Base-by-base conservation (phyloP, 2,888 invertebrate species). In the Apamea monoglypha region DNA sequence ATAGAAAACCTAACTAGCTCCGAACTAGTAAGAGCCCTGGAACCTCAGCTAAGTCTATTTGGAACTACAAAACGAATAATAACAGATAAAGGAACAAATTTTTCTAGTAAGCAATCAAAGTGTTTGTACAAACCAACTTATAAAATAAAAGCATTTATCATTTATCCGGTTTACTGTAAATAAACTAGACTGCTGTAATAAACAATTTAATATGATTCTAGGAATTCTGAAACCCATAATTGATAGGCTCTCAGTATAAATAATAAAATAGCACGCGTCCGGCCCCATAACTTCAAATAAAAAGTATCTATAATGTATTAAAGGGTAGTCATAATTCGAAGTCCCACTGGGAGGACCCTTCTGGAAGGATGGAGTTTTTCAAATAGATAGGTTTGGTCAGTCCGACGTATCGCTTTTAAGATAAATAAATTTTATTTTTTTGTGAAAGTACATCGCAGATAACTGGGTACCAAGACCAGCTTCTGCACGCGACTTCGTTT, bases 251-350 rank as follows among this genome's bases (percentile, higher is more conserved):
- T 2, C 2, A 80, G 14, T 8, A 56, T 74, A n/a, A 69, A 81
- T 81, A 80, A 81, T 69, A 69, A 56, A 80, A 53, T 1, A 21
- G 21, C 18, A 44, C 5, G 16, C 2, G 2, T 12, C 16, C 4
- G 6, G 16, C 2, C 18, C 36, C 25, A 10, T 47, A 47, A 25
- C 32, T 47, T 81, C 56, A 47, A 80, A 80, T 72, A 81, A 81
- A 80, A 74, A 32, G 47, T 53, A 59, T n/a, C n/a, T n/a, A n/a
- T 18, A 6, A 68, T 80, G 61, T 44, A 73, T 80, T 44, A 61
- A 44, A 21, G 47, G 44, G 36, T 40, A 12, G 18, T 53, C 32
- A 18, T 80, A 71, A 72, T 66, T 56, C 14, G 6, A 40, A 36
- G 47, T 66, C 72, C 81, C 81, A 12, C 10, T 21, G 61, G 59